Conservation (phyloP, 1,140 invertebrate genomes). For the Colletes latitarsis region DNA sequence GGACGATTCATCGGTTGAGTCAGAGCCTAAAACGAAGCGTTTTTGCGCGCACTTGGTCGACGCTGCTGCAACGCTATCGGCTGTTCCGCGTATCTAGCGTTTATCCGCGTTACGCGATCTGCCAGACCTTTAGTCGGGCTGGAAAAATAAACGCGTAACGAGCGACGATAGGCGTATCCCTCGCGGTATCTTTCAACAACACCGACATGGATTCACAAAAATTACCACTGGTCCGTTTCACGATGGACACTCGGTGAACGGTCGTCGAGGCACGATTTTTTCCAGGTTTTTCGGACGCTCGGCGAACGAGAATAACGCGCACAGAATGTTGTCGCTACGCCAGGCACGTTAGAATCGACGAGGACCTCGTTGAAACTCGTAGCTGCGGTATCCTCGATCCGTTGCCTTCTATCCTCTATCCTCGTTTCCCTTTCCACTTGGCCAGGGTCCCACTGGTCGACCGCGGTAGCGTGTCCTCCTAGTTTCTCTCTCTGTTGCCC, state of each 20-base stretch:
- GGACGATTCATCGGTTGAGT: constrained; percentile 4
- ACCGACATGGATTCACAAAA: neutral
- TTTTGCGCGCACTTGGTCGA: neutral
- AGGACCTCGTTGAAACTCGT: constrained; percentile 43
- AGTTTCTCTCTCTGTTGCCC: constrained; percentile 56
- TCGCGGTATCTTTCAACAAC: neutral
- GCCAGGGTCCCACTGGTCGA: constrained; percentile 8
- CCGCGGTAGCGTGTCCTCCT: neutral
- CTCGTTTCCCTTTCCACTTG: neutral
- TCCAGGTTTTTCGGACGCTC: neutral
- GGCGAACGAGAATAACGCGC: constrained; percentile 2
- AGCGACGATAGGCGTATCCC: too few species aligned
- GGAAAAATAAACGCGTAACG: too few species aligned
- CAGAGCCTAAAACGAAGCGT: neutral
- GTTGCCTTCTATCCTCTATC: constrained; percentile 37
- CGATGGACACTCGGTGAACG: too few species aligned
- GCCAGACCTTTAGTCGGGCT: too few species aligned
- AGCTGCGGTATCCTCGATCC: constrained; percentile 47
- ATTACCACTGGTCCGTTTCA: too few species aligned
- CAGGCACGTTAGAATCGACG: constrained; percentile 41
- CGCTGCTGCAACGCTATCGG: neutral
- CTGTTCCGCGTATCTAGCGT: too few species aligned
- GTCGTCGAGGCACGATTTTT: neutral
- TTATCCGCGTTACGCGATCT: too few species aligned
- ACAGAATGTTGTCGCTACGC: constrained; percentile 18